These are phyloP conservation scores for Potamarius usumacintae DNA, from an alignment of 2,113 vertebrate genomes.

Conservation along the genomic window DNA sequence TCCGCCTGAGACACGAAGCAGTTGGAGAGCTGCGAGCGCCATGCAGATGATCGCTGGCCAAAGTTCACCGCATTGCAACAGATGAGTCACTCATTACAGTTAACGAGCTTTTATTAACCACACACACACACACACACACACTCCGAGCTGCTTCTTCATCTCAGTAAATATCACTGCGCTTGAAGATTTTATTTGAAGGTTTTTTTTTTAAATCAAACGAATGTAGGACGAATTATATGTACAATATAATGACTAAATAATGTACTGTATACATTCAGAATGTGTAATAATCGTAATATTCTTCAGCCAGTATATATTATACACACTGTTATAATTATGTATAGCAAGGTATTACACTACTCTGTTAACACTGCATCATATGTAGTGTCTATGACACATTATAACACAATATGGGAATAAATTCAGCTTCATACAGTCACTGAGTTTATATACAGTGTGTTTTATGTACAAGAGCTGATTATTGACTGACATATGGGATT, in stretches of 20 bases:
- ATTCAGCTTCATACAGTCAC: too few species aligned
- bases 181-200: background rate
- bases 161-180: background rate
- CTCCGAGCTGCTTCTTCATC: background rate
- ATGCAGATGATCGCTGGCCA: background rate
- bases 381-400: background rate
- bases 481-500: too few species aligned
- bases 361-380: too few species aligned
- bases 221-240: background rate
- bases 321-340: background rate
- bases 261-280: too few species aligned
- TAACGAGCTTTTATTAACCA: background rate
- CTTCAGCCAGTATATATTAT: background rate
- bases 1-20: background rate
- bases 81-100: background rate
- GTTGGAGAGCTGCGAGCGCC: background rate
- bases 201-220: too few species aligned
- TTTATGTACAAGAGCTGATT: too few species aligned
- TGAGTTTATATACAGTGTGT: too few species aligned
- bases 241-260: background rate
- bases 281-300: background rate
- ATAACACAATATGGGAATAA: background rate
- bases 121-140: background rate
- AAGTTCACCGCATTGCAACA: background rate
- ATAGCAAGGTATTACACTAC: background rate